Percentiles rank a stretch among this genome's conserved stretches.
Evolutionary conservation across 2,797 vertebrate genomes (phyloP).

Genomic region (Thaleichthys pacificus): DNA sequence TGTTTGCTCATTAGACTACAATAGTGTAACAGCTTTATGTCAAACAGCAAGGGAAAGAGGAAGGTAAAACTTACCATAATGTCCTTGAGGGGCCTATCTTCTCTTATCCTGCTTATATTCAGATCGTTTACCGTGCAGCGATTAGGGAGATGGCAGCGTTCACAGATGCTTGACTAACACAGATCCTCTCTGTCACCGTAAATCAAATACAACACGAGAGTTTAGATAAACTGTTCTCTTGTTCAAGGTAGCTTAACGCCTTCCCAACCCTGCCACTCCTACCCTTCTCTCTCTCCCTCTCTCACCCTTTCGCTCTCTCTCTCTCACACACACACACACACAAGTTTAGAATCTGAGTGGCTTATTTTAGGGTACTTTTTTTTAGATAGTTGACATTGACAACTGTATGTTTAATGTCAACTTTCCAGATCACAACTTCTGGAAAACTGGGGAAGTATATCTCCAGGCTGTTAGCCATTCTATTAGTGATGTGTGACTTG

Average conservation of each 20-base stretch:
- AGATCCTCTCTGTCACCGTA: too few species aligned
- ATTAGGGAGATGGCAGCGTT: constrained; percentile 21
- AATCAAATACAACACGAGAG: too few species aligned
- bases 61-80: constrained; percentile 1
- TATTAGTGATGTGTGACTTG: neutral
- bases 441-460: neutral
- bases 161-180: constrained; percentile 1
- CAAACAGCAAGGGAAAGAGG: neutral
- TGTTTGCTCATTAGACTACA: too few species aligned
- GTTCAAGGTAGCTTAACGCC: constrained; percentile 13
- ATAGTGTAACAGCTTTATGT: neutral
- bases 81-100: neutral
- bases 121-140: neutral
- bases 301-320: neutral
- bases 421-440: neutral
- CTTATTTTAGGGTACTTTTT: too few species aligned
- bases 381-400: too few species aligned
- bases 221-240: neutral
- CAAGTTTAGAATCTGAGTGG: too few species aligned
- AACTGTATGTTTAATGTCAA: neutral
- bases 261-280: neutral
- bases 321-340: neutral
- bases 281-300: neutral
- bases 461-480: constrained; percentile 9
- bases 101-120: neutral